Conservation (phyloP, 2,797 vertebrate species). For the Eleutherodactylus coqui region DNA sequence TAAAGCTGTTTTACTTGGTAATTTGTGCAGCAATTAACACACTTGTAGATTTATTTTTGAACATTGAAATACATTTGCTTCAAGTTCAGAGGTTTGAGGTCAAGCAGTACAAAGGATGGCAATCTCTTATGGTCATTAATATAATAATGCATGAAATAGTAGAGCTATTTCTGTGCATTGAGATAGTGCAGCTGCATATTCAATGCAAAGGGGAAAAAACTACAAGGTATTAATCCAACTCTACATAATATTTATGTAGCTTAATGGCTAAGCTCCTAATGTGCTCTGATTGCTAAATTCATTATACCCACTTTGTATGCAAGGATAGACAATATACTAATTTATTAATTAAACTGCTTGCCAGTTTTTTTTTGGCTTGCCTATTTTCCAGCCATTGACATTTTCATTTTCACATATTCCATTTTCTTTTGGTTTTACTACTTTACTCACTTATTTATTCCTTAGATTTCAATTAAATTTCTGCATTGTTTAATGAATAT, state of each 20-base stretch:
- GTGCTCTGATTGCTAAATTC: conserved; percentile 50
- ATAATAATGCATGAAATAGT: conserved; percentile 25
- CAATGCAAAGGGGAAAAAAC: conserved; percentile 37
- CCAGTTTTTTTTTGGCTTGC: conserved; percentile 39
- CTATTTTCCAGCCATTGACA: conserved; percentile 45
- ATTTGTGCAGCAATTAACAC: conserved; percentile 58
- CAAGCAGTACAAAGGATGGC: conserved; percentile 50
- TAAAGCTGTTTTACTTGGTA: conserved; percentile 57
- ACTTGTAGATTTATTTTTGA: conserved; percentile 54
- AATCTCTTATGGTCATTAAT: conserved; percentile 40
- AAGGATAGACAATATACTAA: conserved; percentile 41
- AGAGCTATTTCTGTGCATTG: conserved; percentile 32
- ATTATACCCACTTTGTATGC: conserved; percentile 52
- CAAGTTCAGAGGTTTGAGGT: conserved; percentile 57
- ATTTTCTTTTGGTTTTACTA: conserved; percentile 15
- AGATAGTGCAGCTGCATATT: conserved; percentile 33
- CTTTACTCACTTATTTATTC: conserved; percentile 22
- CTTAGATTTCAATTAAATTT: conserved; percentile 32
- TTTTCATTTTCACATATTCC: conserved; percentile 23
- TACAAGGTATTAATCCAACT: conserved; percentile 37
- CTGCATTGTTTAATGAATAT: background rate
- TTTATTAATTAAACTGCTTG: conserved; percentile 55
- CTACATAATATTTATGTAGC: conserved; percentile 56
- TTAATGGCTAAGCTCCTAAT: conserved; percentile 54
- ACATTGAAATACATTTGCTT: conserved; percentile 54